Conservation (phyloP, 64 coral and sea anemone species). For the Pocillopora damicornis region DNA sequence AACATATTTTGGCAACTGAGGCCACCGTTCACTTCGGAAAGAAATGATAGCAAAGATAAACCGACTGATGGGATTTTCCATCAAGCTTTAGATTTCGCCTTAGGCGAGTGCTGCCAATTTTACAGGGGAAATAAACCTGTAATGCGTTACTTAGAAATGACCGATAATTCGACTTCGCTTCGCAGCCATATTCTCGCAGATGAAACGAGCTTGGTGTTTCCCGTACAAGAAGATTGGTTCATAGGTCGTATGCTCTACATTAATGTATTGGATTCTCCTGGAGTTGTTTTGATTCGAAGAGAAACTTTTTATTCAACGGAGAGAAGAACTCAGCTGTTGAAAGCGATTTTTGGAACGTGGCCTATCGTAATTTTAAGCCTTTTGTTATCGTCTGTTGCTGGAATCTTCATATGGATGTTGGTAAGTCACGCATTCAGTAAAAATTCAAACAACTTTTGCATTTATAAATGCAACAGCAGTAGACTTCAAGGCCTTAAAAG, state of each 20-base stretch:
- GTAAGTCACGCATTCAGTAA: background rate
- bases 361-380: constrained; percentile 11
- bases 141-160: background rate
- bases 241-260: background rate
- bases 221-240: background rate
- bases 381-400: constrained; percentile 11
- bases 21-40: background rate
- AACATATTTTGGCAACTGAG: background rate
- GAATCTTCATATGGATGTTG: background rate
- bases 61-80: background rate
- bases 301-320: background rate
- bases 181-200: background rate
- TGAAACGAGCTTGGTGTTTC: background rate
- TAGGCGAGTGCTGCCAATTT: background rate
- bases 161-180: background rate
- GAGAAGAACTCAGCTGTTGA: background rate
- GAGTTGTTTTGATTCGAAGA: background rate
- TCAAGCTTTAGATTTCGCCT: background rate
- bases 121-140: background rate
- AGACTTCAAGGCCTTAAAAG: too few species aligned
- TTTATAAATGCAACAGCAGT: too few species aligned
- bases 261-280: background rate
- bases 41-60: background rate
- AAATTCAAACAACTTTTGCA: too few species aligned
- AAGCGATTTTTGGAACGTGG: background rate